phyloP scores from a whole-genome alignment of 2,113 vertebrate species.

The Syngnathus scovelli region DNA sequence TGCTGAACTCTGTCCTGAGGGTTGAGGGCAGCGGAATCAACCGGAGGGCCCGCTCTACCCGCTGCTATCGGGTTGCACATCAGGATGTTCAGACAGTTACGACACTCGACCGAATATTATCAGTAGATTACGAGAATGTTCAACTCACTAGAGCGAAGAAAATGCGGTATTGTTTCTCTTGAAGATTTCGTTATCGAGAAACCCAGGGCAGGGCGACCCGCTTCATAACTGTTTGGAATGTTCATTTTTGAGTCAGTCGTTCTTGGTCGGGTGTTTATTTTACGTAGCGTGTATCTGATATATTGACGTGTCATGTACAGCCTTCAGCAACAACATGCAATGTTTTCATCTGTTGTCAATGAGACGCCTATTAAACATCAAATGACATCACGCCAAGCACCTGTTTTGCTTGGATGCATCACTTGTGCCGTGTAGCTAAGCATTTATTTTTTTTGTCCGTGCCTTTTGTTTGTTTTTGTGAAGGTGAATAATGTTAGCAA shows the following conservation, averaged over 20 bases:
- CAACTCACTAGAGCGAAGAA: not conserved
- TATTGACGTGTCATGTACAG: slow-evolving; percentile 6
- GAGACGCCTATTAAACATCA: slow-evolving; percentile 17
- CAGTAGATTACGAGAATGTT: slow-evolving; percentile 3
- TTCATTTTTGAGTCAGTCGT: not conserved
- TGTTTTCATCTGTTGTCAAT: slow-evolving; percentile 15
- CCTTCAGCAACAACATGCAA: slow-evolving; percentile 11
- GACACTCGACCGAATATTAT: not conserved
- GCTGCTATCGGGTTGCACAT: not conserved
- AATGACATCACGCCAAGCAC: slow-evolving; percentile 31
- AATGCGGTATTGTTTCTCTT: not conserved
- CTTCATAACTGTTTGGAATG: slow-evolving; percentile 3
- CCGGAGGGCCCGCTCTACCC: slow-evolving; percentile 15
- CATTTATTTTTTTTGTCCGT: slow-evolving; percentile 1
- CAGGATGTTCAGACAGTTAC: not conserved
- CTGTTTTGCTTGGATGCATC: slow-evolving; percentile 36
- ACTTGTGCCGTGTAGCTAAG: slow-evolving; percentile 12
- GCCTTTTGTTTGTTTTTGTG: slow-evolving; percentile 5
- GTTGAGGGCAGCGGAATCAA: slow-evolving; percentile 12
- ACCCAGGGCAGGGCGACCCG: not conserved
- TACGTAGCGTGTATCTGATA: not conserved
- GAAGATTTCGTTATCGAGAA: not conserved
- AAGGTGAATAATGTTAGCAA: slow-evolving; percentile 33
- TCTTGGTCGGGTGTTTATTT: not conserved
- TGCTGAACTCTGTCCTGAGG: slow-evolving; percentile 21